Percentiles rank a stretch among this genome's conserved stretches.
phyloP scores from a whole-genome alignment of 2,888 invertebrate genomes.

The Lamellibrachia columna region DNA sequence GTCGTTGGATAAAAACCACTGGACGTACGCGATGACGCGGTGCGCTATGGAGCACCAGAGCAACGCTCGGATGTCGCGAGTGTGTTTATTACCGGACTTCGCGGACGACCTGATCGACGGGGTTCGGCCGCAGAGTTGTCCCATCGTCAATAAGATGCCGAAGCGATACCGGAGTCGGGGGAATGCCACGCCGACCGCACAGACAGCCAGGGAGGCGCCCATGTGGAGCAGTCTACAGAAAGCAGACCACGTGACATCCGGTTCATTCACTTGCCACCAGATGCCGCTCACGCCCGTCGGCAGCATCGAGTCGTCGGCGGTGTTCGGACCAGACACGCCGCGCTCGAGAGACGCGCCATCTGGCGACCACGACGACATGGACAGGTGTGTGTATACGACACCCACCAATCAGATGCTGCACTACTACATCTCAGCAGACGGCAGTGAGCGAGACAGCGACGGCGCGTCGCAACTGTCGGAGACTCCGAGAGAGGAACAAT shows the following conservation, averaged over 20 bases:
- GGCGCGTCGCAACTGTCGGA: neutral
- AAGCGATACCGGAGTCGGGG: neutral
- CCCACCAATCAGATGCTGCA: constrained; percentile 6
- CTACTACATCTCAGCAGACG: neutral
- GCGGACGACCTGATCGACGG: neutral
- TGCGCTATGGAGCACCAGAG: neutral
- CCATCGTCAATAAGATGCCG: constrained; percentile 7
- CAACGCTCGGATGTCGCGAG: neutral
- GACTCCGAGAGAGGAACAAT: neutral
- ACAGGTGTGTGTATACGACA: neutral
- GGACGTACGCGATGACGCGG: neutral
- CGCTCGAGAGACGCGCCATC: neutral
- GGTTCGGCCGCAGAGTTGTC: neutral
- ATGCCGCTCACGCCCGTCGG: constrained; percentile 3
- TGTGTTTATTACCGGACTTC: neutral
- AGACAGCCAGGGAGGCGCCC: neutral
- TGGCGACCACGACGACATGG: neutral
- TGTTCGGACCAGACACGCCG: neutral
- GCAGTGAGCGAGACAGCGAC: neutral
- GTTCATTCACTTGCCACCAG: constrained; percentile 5
- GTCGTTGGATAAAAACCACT: neutral
- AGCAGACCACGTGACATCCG: neutral
- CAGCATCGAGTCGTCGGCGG: constrained; percentile 16
- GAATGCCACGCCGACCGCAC: neutral
- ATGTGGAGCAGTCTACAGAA: constrained; percentile 1